These are phyloP conservation scores for Drosophila teissieri DNA, from an alignment of 1,140 invertebrate species.

Conservation along the genomic window DNA sequence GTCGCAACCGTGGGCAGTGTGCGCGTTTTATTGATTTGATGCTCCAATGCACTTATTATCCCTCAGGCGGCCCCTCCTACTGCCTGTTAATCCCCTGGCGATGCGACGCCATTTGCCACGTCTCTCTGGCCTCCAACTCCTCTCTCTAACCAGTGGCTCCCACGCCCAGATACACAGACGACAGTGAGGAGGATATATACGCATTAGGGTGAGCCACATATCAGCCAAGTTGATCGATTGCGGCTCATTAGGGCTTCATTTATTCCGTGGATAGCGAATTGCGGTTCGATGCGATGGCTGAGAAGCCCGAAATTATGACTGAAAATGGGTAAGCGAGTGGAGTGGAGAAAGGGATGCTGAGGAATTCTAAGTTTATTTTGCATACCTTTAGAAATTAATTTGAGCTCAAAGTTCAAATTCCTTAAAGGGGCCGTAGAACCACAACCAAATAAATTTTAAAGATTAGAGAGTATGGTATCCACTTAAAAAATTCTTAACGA, in stretches of 20 bases:
- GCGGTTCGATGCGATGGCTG: neutral
- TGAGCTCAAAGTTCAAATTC: neutral
- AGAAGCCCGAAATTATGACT: neutral
- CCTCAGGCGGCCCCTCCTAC: constrained; percentile 65
- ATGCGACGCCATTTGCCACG: constrained; percentile 61
- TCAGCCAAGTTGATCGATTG: constrained; percentile 62
- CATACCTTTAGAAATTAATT: neutral
- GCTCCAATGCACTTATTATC: constrained; percentile 80
- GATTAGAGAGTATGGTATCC: too few species aligned
- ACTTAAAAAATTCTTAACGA: neutral
- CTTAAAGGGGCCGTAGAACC: too few species aligned
- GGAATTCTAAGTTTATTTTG: too few species aligned
- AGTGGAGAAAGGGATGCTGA: neutral
- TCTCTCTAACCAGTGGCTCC: constrained; percentile 4
- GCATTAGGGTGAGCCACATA: constrained; percentile 69
- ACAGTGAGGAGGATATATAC: constrained; percentile 33
- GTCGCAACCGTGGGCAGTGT: constrained; percentile 49
- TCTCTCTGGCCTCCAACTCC: too few species aligned
- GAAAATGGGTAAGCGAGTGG: neutral
- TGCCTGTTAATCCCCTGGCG: constrained; percentile 64
- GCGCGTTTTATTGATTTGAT: constrained; percentile 81
- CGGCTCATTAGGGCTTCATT: constrained; percentile 47
- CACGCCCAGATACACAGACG: constrained; percentile 5
- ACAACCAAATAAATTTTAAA: neutral
- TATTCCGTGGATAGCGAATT: constrained; percentile 22